phyloP scores from a whole-genome alignment of 2,113 vertebrate genomes.

The Onychorhynchus coronatus region DNA sequence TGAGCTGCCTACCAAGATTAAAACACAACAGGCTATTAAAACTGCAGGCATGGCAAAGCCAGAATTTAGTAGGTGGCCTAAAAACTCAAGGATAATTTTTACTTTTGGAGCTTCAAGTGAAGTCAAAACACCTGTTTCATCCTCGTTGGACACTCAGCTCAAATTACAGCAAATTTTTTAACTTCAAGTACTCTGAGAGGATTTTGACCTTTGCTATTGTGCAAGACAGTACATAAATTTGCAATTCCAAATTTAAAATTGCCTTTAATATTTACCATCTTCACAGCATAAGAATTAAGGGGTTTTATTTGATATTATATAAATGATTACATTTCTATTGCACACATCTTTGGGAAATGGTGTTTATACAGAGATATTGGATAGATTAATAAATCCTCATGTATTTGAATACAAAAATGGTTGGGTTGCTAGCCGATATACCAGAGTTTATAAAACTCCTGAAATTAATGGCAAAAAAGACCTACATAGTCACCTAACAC shows the following conservation, averaged over 20 bases:
- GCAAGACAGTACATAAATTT: background rate
- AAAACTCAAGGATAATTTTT: background rate
- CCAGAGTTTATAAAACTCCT: background rate
- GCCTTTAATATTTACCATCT: background rate
- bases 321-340: background rate
- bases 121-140: background rate
- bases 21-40: background rate
- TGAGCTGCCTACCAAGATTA: background rate
- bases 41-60: background rate
- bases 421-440: background rate
- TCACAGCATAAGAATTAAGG: background rate
- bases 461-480: background rate
- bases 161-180: background rate
- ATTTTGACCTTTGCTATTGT: background rate
- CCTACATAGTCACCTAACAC: background rate
- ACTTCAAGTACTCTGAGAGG: background rate
- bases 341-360: background rate
- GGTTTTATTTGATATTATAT: background rate
- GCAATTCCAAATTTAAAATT: background rate
- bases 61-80: background rate
- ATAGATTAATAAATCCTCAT: slow-evolving; percentile 2
- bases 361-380: slow-evolving; percentile 27
- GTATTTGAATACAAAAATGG: background rate
- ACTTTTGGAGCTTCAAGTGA: background rate
- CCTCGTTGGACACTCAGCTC: background rate